Percentiles rank a stretch among this genome's conserved stretches.
Evolutionary conservation across 2,113 vertebrate species (phyloP).

Genomic region (Labrus mixtus): DNA sequence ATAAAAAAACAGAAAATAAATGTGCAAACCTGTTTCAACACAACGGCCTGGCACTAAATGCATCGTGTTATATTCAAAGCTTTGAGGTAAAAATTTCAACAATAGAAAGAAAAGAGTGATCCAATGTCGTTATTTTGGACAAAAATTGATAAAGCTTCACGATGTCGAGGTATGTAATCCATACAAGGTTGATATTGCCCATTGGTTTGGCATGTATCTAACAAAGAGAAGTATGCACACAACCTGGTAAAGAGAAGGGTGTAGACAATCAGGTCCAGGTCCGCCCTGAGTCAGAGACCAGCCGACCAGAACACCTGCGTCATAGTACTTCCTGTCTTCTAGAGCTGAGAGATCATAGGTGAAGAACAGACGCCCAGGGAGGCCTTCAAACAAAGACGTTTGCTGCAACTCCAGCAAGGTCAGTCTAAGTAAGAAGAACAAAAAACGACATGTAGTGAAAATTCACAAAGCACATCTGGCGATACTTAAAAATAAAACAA

Average conservation of each 20-base stretch:
- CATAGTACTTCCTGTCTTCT: conserved; percentile 66
- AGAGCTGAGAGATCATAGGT: conserved; percentile 73
- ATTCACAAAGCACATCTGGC: background rate
- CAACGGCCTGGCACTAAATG: background rate
- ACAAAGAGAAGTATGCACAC: conserved; percentile 5
- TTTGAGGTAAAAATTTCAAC: too few relatives aligned
- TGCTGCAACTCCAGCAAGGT: conserved; percentile 71
- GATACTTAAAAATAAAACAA: too few relatives aligned
- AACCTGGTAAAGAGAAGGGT: conserved; percentile 76
- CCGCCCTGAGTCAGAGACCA: conserved; percentile 78
- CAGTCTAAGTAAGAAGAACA: conserved; percentile 50
- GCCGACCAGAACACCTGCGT: conserved; percentile 76
- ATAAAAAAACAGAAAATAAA: background rate
- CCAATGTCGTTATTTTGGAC: too few relatives aligned
- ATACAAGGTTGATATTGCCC: background rate
- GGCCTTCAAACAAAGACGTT: conserved; percentile 74
- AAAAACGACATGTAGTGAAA: background rate
- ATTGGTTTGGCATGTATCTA: background rate
- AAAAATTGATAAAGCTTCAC: too few relatives aligned
- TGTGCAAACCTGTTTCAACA: background rate
- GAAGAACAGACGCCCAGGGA: conserved; percentile 66
- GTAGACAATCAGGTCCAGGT: conserved; percentile 72
- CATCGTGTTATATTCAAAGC: too few relatives aligned
- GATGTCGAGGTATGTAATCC: background rate
- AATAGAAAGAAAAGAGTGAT: too few relatives aligned